Conservation (phyloP, 2,797 vertebrate genomes). For the Australoheros facetus region DNA sequence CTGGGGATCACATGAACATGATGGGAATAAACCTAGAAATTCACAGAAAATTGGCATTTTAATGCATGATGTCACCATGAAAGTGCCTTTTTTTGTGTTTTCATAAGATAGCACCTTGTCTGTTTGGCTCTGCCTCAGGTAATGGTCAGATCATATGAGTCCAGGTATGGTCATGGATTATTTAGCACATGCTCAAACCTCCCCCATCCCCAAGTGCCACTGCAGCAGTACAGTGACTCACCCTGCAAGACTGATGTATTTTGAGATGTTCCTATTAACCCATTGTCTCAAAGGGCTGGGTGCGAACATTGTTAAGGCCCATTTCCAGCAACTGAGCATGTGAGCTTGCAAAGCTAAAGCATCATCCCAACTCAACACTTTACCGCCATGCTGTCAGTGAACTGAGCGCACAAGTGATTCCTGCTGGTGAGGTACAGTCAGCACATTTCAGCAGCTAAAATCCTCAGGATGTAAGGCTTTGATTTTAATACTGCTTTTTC, state of each 20-base stretch:
- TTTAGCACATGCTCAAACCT: conserved; percentile 50
- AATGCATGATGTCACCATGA: not conserved
- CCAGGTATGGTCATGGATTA: conserved; percentile 48
- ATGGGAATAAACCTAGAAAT: conserved; percentile 2
- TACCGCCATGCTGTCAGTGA: conserved; percentile 8
- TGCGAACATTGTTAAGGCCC: conserved; percentile 23
- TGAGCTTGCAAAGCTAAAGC: not conserved
- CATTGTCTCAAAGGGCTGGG: conserved; percentile 52
- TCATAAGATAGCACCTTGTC: not conserved
- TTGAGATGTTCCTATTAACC: conserved; percentile 70
- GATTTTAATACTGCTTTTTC: not conserved
- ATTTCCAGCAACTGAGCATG: conserved; percentile 6
- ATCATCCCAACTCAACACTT: conserved; percentile 8
- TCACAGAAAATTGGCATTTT: conserved; percentile 5
- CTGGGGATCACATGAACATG: conserved; percentile 1
- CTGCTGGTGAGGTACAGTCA: conserved; percentile 29
- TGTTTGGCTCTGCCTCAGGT: conserved; percentile 20
- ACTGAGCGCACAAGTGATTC: conserved; percentile 21
- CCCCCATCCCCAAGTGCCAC: conserved; percentile 45
- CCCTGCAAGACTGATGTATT: conserved; percentile 62
- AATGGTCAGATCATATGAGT: conserved; percentile 26
- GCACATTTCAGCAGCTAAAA: conserved; percentile 29
- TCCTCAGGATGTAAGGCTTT: conserved; percentile 36
- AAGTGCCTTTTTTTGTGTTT: not conserved
- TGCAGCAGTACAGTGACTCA: conserved; percentile 70